phyloP scores from a whole-genome alignment of 2,888 invertebrate species.

The Pyrocoelia pectoralis region DNA sequence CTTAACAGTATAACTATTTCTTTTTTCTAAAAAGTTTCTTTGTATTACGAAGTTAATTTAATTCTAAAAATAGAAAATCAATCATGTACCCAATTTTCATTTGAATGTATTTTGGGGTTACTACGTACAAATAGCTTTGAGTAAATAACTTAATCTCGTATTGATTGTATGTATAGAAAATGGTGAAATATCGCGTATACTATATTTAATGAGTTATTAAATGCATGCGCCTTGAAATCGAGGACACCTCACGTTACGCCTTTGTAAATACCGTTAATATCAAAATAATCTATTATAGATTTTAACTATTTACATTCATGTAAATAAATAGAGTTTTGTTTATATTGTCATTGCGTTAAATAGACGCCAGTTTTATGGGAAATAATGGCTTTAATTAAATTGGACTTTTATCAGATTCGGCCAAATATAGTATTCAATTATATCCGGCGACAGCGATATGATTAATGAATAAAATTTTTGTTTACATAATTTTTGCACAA shows the following conservation, averaged over 20 bases:
- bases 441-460: too few species aligned
- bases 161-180: background rate
- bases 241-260: background rate
- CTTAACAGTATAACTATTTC: too few species aligned
- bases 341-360: too few species aligned
- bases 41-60: background rate
- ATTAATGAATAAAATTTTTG: background rate
- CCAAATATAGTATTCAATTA: too few species aligned
- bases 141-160: background rate
- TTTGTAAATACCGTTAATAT: background rate
- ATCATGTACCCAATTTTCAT: background rate
- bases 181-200: background rate
- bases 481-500: background rate
- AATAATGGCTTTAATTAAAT: background rate
- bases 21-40: background rate
- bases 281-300: background rate
- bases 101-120: background rate
- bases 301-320: background rate
- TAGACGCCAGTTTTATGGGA: background rate
- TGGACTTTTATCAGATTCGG: too few species aligned
- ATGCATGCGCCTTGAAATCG: background rate
- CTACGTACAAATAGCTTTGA: background rate
- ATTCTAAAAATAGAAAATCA: constrained; percentile 8
- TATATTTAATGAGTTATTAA: too few species aligned
- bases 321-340: background rate